Conservation (phyloP, 37 sponge, comb jelly and placozoan species). For the Dysidea cf. avara region DNA sequence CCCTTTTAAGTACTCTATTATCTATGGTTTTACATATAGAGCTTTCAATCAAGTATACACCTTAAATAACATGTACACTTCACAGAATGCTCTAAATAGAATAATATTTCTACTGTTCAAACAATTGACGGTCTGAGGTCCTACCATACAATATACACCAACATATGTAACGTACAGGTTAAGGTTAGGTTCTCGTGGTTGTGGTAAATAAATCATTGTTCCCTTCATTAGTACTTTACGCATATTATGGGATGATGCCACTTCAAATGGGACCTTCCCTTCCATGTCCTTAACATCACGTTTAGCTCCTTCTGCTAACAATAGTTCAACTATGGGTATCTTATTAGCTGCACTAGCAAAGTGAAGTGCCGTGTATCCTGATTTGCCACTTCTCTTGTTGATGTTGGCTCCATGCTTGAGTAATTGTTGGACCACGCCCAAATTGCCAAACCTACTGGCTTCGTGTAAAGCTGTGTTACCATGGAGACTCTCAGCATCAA, state of each 20-base stretch:
- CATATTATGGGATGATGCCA: slow-evolving; percentile 73
- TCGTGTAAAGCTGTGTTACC: slow-evolving; percentile 72
- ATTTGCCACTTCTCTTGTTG: slow-evolving; percentile 35
- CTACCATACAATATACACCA: slow-evolving; percentile 1
- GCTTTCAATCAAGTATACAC: no score
- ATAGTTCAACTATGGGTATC: slow-evolving; percentile 27
- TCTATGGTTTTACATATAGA: no score
- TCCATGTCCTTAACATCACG: slow-evolving; percentile 56
- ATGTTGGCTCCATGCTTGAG: slow-evolving; percentile 45
- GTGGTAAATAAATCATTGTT: slow-evolving; percentile 9
- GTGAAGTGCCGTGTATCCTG: slow-evolving; percentile 57
- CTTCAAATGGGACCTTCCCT: slow-evolving; percentile 87
- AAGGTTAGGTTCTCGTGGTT: background rate
- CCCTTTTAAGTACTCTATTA: no score
- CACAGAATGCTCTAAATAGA: no score
- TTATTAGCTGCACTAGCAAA: slow-evolving; percentile 40
- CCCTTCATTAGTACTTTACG: slow-evolving; percentile 66
- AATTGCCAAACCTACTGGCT: slow-evolving; percentile 53
- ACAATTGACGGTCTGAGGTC: background rate
- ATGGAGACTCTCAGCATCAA: slow-evolving; percentile 39
- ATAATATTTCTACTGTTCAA: no score
- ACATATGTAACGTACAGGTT: slow-evolving; percentile 1
- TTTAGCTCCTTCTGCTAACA: slow-evolving; percentile 64
- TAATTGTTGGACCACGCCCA: slow-evolving; percentile 14
- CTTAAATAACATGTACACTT: no score